Base-by-base conservation (phyloP, 2,113 vertebrate species). In the Bujurquina vittata region DNA sequence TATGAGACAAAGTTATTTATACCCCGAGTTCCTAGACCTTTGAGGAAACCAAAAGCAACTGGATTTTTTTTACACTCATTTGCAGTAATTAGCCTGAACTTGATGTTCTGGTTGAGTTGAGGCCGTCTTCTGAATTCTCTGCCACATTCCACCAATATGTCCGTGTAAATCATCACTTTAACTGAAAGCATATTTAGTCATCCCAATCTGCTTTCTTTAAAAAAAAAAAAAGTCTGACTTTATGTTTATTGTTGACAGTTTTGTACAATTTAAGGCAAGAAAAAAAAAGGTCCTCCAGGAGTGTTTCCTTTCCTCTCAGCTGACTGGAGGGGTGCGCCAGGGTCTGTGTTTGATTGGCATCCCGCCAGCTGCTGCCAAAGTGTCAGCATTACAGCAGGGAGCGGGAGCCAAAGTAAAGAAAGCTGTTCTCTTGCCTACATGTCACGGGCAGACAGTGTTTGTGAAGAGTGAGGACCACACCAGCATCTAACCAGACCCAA, bases 321-420 rank as follows among this genome's bases (percentile, higher is more conserved):
- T 65, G 77, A 56, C 49, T 29, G 77, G 22, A 43, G 61, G 62
- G 54, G n/a, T 17, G 46, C 11, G 9, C 1, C 43, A 4, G 49
- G 23, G 76, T 54, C 46, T 63, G 49, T 9, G 52, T 60, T 67
- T 83, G 80, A 77, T 52, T 63, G 80, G 31, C 63, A 22, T 49
- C 43, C 74, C 18, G 2, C 31, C 29, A 43, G 77, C 65, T 20
- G 61, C 15, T 23, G 74, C 74, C 33, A 11, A 54, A 65, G 72
- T 65, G 52, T 69, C 62, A 23, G 59, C n/a, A 35, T 40, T 35
- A 2, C 43, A 54, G 29, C 11, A 33, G 61, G 9, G 37, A 72
- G n/a, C 43, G 3, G 57, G 49, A 37, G 72, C 55, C 74, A 58
- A 26, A 58, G 26, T 67, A 58, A 77, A 33, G 35, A 63, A 65